Percentiles rank a stretch among this genome's conserved stretches.
phyloP scores from a whole-genome alignment of 2,888 invertebrate species.

The Lithophane ornitopus region DNA sequence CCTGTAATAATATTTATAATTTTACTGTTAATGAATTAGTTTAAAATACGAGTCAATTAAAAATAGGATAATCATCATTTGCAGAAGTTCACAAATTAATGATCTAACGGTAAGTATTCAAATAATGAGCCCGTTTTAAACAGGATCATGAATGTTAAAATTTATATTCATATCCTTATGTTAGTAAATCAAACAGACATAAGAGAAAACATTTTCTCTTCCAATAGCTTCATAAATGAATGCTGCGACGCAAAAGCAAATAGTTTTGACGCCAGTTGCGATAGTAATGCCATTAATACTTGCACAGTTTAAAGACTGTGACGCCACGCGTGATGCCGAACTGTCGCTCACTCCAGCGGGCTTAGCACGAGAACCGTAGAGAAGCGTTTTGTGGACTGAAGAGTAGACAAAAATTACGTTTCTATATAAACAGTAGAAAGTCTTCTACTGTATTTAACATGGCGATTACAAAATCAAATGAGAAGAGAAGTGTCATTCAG shows the following conservation, averaged over 20 bases:
- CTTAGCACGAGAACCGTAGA: too few species aligned
- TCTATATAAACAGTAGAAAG: too few species aligned
- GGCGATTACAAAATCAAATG: too few species aligned
- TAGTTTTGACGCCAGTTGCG: background rate
- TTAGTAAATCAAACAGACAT: background rate
- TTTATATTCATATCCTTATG: background rate
- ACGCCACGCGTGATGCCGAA: background rate
- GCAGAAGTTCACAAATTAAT: constrained; percentile 3
- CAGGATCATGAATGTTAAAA: background rate
- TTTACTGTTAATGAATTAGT: constrained; percentile 6
- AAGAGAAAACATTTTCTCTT: background rate
- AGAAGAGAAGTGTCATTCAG: too few species aligned
- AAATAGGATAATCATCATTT: constrained; percentile 2
- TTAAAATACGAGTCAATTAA: constrained; percentile 21
- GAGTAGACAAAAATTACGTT: too few species aligned
- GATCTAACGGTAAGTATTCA: background rate
- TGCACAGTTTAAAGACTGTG: constrained; percentile 2
- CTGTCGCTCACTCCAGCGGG: background rate
- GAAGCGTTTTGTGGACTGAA: too few species aligned
- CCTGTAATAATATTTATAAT: background rate
- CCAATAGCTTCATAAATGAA: background rate
- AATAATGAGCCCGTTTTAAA: background rate
- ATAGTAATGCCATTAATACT: constrained; percentile 19
- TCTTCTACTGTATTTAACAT: too few species aligned
- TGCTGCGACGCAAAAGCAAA: background rate